phyloP scores from a whole-genome alignment of 2,113 vertebrate genomes.

The Zootoca vivipara region DNA sequence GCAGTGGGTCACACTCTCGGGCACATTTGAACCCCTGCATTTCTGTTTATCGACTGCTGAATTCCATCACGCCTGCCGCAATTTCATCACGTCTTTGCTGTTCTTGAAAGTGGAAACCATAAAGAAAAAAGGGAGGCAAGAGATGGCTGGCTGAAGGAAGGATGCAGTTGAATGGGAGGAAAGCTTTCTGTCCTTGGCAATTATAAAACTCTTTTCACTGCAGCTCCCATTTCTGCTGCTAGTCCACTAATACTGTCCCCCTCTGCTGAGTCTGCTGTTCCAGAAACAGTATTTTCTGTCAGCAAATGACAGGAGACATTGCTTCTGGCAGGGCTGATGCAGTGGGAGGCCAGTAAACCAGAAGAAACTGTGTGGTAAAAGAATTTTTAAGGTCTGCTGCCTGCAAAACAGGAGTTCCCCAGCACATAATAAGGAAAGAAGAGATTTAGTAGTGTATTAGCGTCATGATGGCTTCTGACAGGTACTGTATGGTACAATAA shows the following conservation, averaged over 20 bases:
- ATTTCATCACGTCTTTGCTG: accelerated
- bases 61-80: not conserved
- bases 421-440: constrained; percentile 5
- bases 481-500: constrained; percentile 8
- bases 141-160: not conserved
- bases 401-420: not conserved
- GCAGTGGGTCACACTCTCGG: not conserved
- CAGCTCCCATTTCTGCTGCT: not conserved
- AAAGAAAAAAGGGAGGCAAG: not conserved
- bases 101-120: not conserved
- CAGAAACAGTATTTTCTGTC: constrained; percentile 32
- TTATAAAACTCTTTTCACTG: not conserved
- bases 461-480: not conserved
- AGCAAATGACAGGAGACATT: not conserved
- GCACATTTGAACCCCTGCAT: not conserved
- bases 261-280: not conserved
- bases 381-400: not conserved
- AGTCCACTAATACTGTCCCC: not conserved
- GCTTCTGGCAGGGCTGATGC: constrained; percentile 15
- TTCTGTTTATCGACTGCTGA: not conserved
- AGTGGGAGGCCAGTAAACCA: constrained; percentile 18
- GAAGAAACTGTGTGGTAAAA: not conserved
- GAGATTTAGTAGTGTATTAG: not conserved
- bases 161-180: not conserved
- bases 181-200: accelerated